phyloP scores from a whole-genome alignment of 2,113 vertebrate species.

The Nycticebus coucang region DNA sequence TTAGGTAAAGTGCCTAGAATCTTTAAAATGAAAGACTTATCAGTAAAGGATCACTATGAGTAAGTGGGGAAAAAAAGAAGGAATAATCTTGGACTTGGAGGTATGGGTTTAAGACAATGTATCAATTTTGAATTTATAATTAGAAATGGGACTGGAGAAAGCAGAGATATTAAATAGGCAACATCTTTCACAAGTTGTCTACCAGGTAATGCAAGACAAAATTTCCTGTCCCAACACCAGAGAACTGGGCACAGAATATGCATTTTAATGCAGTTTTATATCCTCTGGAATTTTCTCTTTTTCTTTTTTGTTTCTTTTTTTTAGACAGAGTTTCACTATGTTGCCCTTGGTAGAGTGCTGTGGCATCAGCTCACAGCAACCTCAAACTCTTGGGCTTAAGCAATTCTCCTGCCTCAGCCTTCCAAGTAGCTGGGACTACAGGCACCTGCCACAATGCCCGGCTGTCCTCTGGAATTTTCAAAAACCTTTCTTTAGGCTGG shows the following conservation, averaged over 20 bases:
- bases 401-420: too few species aligned
- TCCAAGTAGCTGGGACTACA: too few species aligned
- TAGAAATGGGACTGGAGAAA: background rate
- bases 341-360: too few species aligned
- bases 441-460: too few species aligned
- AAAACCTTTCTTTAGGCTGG: too few species aligned
- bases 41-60: background rate
- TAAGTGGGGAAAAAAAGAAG: background rate
- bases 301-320: too few species aligned
- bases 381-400: too few species aligned
- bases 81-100: background rate
- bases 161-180: background rate
- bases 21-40: constrained; percentile 1
- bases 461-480: too few species aligned
- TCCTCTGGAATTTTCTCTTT: background rate
- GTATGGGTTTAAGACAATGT: background rate
- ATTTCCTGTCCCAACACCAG: background rate
- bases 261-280: constrained; percentile 42
- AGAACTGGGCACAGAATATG: background rate
- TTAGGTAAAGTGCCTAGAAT: background rate
- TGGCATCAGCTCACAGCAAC: too few species aligned
- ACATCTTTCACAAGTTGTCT: background rate
- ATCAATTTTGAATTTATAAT: background rate
- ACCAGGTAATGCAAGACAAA: background rate
- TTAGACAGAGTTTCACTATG: too few species aligned